A percentile compares a stretch with the other conserved stretches of the same genome.
These are phyloP conservation scores for Copidosoma floridanum DNA, from an alignment of 1,140 invertebrate genomes.

Conservation along the genomic window DNA sequence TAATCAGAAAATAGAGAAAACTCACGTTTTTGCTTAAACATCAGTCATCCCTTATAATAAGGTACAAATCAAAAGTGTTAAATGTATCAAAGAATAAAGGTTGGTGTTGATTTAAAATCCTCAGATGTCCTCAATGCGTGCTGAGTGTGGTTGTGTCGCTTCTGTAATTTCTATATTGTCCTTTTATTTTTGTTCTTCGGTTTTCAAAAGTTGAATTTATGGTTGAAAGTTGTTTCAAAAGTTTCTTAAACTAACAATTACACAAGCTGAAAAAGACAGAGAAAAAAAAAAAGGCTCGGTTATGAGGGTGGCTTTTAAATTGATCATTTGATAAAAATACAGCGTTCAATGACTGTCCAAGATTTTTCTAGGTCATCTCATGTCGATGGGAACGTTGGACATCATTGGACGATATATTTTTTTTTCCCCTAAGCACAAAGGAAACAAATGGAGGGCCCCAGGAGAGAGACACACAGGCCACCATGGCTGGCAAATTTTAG, in stretches of 20 bases:
- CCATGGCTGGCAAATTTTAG: too few species aligned
- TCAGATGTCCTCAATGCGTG: conserved; percentile 90
- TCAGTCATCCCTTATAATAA: conserved; percentile 49
- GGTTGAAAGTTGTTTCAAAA: conserved; percentile 57
- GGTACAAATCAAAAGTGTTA: conserved; percentile 52
- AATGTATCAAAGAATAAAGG: conserved; percentile 52
- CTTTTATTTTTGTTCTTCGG: conserved; percentile 54
- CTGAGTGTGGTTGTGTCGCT: conserved; percentile 74
- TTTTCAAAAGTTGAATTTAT: conserved; percentile 62
- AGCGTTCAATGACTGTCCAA: too few species aligned
- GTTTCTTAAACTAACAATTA: conserved; percentile 73
- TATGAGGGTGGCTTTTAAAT: too few species aligned
- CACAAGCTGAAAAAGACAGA: conserved; percentile 74
- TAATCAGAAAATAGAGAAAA: conserved; percentile 13
- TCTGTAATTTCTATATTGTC: conserved; percentile 54
- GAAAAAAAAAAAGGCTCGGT: conserved; percentile 31
- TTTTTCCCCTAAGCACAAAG: too few species aligned
- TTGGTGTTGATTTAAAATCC: conserved; percentile 65
- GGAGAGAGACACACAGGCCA: too few species aligned
- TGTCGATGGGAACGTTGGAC: too few species aligned
- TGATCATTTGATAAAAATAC: too few species aligned
- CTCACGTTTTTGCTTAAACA: conserved; percentile 44
- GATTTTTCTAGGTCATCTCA: neutral
- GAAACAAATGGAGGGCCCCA: too few species aligned
- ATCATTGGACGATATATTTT: too few species aligned